A percentile compares a stretch with the other conserved stretches of the same genome.
phyloP scores from a whole-genome alignment of 2,888 invertebrate species.

The Drosophila vallismaia region DNA sequence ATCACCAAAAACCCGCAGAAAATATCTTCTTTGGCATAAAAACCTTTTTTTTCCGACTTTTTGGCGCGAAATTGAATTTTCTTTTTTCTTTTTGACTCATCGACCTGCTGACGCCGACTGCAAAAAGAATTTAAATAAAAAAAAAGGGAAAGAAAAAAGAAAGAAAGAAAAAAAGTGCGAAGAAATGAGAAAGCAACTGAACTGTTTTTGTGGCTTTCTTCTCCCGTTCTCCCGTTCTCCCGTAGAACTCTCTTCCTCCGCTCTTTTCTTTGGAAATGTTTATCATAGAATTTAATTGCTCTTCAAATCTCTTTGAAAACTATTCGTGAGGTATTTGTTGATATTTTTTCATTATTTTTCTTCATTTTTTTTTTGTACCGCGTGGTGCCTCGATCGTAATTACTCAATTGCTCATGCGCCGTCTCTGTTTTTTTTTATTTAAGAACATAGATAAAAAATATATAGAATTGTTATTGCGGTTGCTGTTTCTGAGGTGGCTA shows the following conservation, averaged over 20 bases:
- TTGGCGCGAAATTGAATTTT: constrained; percentile 41
- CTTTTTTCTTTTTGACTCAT: constrained; percentile 19
- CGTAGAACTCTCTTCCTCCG: constrained; percentile 1
- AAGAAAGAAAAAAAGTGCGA: constrained; percentile 8
- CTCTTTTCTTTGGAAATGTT: constrained; percentile 52
- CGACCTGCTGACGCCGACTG: constrained; percentile 18
- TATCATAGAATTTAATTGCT: constrained; percentile 75
- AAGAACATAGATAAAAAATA: constrained; percentile 66
- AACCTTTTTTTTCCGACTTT: constrained; percentile 16
- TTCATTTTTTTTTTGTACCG: constrained; percentile 18
- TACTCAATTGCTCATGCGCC: constrained; percentile 76
- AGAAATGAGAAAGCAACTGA: constrained; percentile 13
- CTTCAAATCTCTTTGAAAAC: constrained; percentile 64
- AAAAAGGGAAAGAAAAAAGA: neutral
- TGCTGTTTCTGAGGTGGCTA: constrained; percentile 21
- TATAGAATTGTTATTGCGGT: constrained; percentile 68
- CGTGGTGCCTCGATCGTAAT: constrained; percentile 60
- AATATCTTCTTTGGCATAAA: constrained; percentile 2
- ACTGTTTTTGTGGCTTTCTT: constrained; percentile 38
- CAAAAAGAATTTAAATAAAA: constrained; percentile 8
- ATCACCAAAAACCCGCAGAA: constrained; percentile 7
- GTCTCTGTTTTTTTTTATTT: constrained; percentile 45
- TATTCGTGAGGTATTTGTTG: constrained; percentile 54
- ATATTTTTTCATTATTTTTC: too few species aligned
- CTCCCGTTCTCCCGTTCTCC: constrained; percentile 23